phyloP scores from a whole-genome alignment of 2,113 vertebrate species.

The Gavia stellata region DNA sequence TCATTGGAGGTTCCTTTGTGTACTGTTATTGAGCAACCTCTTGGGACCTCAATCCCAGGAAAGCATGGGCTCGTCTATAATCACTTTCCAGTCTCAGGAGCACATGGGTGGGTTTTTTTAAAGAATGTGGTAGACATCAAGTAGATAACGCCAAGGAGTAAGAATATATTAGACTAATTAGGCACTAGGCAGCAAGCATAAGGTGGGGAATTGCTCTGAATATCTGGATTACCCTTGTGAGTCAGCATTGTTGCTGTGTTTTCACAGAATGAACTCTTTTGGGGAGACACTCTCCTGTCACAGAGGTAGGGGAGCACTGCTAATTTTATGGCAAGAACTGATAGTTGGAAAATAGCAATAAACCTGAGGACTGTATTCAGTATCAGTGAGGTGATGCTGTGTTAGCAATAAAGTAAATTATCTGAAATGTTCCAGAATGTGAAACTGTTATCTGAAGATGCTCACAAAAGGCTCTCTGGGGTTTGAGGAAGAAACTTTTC shows the following conservation, averaged over 20 bases:
- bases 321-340: background rate
- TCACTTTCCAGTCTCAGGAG: background rate
- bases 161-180: conserved; percentile 1
- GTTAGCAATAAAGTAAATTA: background rate
- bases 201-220: background rate
- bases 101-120: background rate
- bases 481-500: background rate
- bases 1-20: background rate
- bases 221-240: background rate
- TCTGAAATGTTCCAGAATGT: background rate
- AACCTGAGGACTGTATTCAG: background rate
- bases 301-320: background rate
- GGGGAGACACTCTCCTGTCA: background rate
- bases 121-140: background rate
- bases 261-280: background rate
- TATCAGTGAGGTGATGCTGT: background rate
- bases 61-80: background rate
- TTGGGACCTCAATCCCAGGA: background rate
- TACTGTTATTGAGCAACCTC: background rate
- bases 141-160: background rate
- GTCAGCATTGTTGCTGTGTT: background rate
- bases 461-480: background rate
- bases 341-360: background rate
- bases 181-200: background rate
- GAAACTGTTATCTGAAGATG: background rate